Percentiles rank a stretch among this genome's conserved stretches.
Evolutionary conservation across 2,888 invertebrate species (phyloP).

Genomic region (Trisateles emortualis): DNA sequence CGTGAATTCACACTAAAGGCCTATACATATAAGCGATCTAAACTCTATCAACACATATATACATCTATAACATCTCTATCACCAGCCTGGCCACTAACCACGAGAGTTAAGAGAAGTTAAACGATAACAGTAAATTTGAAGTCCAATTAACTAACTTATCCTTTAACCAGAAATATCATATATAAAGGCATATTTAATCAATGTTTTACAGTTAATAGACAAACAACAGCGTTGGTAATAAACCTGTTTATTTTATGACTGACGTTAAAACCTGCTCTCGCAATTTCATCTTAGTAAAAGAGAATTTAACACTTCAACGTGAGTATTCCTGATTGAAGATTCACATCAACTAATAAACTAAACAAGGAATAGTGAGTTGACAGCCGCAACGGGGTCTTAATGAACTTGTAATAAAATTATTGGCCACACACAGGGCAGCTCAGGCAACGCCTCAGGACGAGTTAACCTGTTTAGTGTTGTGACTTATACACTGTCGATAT

Average conservation of each 20-base stretch:
- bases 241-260: slow-evolving; percentile 28
- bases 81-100: too few relatives aligned
- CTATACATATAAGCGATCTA: too few relatives aligned
- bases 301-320: slow-evolving; percentile 12
- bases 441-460: slow-evolving; percentile 81
- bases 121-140: too few relatives aligned
- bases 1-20: too few relatives aligned
- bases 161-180: slow-evolving; percentile 1
- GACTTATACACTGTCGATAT: slow-evolving; percentile 7
- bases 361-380: slow-evolving; percentile 63
- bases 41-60: too few relatives aligned
- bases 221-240: slow-evolving; percentile 23
- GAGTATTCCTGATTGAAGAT: slow-evolving; percentile 37
- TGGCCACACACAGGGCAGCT: slow-evolving; percentile 83
- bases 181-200: slow-evolving; percentile 24
- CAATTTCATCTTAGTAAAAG: slow-evolving; percentile 16
- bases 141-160: too few relatives aligned
- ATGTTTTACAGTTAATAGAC: slow-evolving; percentile 32
- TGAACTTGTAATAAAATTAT: slow-evolving; percentile 87
- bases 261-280: slow-evolving; percentile 19
- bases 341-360: slow-evolving; percentile 53
- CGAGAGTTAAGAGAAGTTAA: too few relatives aligned
- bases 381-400: slow-evolving; percentile 75
- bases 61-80: too few relatives aligned
- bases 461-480: slow-evolving; percentile 75